Base-by-base conservation (phyloP, 1,140 invertebrate genomes). In the Cotesia glomerata region DNA sequence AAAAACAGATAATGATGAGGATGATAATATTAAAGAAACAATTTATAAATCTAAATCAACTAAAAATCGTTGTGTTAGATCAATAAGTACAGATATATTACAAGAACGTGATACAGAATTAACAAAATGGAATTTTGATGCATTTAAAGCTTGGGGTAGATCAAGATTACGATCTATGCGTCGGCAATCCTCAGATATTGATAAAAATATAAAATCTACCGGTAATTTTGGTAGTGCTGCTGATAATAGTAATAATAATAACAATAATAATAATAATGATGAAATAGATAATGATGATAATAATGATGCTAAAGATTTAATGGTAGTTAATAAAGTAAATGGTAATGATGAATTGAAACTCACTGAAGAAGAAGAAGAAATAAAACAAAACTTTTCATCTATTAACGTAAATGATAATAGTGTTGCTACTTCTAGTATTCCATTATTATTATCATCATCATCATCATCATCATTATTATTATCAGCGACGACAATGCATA, bases 141-240 rank as follows among this genome's bases (percentile, higher is more conserved):
- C 91, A 9, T 84, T 95, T 51, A 94, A 94, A 81, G 91, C 94
- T 81, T 95, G 94, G 94, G 93, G 93, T 26, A 91, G 91, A 78
- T 94, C 91, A 63, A 89, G 93, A 76, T 88, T 95, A 76, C 92
- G 92, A 80, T 88, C 92, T 77, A 93, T 94, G 74, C 91, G 91
- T 74, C 91, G 92, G 69, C 91, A 87, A 62, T 88, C 81, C 2
- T 45, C 39, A 45, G 39, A 45, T 45, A 45, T 45, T 45, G 71
- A 72, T 82, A 51, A 72, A 82, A 79, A 64, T 70, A 64, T 14
- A 67, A 61, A 66, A 59, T 14, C 54, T 76, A 78, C 56, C 70
- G 16, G 18, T 16, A 66, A 32, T 61, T 77, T 56, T 71, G 63
- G 51, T 16, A 65, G 32, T n/a, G n/a, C 14, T 16, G 4, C 13